Conservation (phyloP, 1,140 invertebrate genomes). For the Triops cancriformis region DNA sequence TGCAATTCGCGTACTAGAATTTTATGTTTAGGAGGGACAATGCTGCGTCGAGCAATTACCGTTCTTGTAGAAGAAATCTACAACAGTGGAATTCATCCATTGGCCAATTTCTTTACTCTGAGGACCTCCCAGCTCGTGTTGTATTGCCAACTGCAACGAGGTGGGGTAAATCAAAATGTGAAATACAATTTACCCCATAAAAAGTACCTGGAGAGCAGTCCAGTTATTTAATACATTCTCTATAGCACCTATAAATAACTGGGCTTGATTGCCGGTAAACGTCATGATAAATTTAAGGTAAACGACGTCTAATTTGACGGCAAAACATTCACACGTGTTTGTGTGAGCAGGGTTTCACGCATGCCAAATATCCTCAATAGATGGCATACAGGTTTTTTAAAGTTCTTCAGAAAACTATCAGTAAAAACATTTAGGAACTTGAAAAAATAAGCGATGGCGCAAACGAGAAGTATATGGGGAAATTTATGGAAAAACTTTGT, state of each 20-base stretch:
- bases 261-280: background rate
- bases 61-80: slow-evolving; percentile 32
- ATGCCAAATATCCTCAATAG: no score
- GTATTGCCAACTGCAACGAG: slow-evolving; percentile 29
- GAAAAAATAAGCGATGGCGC: background rate
- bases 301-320: no score
- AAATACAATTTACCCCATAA: background rate
- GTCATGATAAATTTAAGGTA: background rate
- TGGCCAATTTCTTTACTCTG: slow-evolving; percentile 30
- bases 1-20: background rate
- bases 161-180: background rate
- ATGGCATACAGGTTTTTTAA: no score
- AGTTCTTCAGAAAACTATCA: no score
- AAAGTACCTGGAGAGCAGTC: slow-evolving; percentile 24
- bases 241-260: slow-evolving; percentile 11
- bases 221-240: slow-evolving; percentile 26
- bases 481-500: slow-evolving; percentile 47
- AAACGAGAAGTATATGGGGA: slow-evolving; percentile 7
- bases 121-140: slow-evolving; percentile 31
- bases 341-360: no score
- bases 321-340: no score
- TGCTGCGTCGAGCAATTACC: slow-evolving; percentile 19
- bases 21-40: background rate
- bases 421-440: no score
- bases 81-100: slow-evolving; percentile 31